phyloP scores from a whole-genome alignment of 2,113 vertebrate species.

The Hippopotamus amphibius region DNA sequence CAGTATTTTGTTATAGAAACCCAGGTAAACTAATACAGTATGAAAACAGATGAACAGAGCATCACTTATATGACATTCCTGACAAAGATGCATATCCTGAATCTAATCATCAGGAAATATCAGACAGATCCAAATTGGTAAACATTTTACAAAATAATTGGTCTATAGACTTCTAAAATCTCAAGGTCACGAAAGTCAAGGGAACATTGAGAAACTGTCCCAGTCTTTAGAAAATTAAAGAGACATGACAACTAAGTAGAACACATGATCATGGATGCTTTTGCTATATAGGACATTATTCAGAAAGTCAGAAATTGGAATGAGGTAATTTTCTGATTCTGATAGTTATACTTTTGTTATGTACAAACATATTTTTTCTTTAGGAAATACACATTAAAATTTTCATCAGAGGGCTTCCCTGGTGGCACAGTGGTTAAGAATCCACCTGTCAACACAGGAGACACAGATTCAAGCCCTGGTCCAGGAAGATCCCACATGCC shows the following conservation, averaged over 20 bases:
- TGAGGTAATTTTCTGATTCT: not conserved
- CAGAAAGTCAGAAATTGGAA: not conserved
- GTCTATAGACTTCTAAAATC: not conserved
- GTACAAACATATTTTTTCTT: no score
- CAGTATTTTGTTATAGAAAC: not conserved
- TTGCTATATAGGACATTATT: not conserved
- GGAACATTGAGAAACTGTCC: not conserved
- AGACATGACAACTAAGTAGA: not conserved
- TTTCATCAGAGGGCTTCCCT: not conserved
- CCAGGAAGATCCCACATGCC: no score
- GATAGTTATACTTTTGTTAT: not conserved
- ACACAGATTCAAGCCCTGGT: no score
- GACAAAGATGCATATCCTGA: not conserved
- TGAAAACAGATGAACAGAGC: not conserved
- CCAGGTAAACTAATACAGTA: not conserved
- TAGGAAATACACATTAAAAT: not conserved
- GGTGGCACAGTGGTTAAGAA: no score
- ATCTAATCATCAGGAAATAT: not conserved
- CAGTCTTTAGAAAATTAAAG: not conserved
- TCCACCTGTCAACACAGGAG: no score
- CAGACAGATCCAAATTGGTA: not conserved
- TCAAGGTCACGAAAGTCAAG: not conserved
- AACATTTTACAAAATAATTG: not conserved
- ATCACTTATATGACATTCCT: not conserved
- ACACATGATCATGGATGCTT: not conserved